Percentiles rank a stretch among this genome's conserved stretches.
Evolutionary conservation across 2,113 vertebrate species (phyloP).

Genomic region (Vicugna pacos): DNA sequence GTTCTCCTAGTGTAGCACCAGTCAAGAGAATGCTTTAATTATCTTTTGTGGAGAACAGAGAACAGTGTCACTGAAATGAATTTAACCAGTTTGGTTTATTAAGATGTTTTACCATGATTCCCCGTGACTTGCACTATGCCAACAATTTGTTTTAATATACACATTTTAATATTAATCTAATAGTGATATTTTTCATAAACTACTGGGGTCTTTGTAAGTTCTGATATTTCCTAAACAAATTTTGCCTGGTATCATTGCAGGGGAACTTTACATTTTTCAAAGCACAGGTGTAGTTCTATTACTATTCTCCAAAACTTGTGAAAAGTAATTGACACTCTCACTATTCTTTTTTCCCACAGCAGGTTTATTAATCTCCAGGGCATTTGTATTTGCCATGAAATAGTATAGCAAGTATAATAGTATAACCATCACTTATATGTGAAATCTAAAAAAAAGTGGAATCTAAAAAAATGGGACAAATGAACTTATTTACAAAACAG

Average conservation of each 20-base stretch:
- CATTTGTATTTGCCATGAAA: background rate
- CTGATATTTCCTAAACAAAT: background rate
- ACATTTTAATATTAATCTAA: conserved; percentile 9
- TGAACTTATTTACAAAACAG: too few relatives aligned
- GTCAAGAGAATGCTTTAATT: conserved; percentile 21
- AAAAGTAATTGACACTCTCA: background rate
- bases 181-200: background rate
- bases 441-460: too few relatives aligned
- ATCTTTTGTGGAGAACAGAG: conserved; percentile 26
- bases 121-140: background rate
- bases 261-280: background rate
- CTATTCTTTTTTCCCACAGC: background rate
- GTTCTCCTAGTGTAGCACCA: conserved; percentile 37
- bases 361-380: conserved; percentile 26
- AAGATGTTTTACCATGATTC: conserved; percentile 23
- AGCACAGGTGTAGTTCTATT: background rate
- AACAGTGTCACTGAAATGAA: background rate
- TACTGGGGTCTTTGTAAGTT: background rate
- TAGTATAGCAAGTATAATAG: background rate
- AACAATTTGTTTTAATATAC: background rate
- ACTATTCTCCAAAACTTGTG: background rate
- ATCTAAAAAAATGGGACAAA: too few relatives aligned
- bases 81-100: background rate
- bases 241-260: background rate
- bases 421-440: too few relatives aligned